Evolutionary conservation across 2,888 invertebrate genomes (phyloP).

Genomic region (Xanthorhoe designata): DNA sequence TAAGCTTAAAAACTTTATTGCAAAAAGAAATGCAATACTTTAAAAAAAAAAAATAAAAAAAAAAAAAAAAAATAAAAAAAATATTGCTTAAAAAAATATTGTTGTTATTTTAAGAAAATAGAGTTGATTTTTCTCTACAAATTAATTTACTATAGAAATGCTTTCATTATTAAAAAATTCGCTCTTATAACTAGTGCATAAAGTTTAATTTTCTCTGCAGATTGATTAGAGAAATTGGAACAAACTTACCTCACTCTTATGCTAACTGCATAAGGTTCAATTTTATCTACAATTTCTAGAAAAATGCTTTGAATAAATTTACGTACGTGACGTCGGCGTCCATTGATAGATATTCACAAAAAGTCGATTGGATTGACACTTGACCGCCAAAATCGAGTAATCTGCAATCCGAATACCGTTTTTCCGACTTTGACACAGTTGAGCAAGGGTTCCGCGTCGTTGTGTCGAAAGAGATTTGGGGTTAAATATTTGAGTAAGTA

Average conservation of each 20-base stretch:
- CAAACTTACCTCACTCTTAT: no score
- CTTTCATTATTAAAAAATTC: no score
- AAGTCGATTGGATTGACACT: conserved; percentile 61
- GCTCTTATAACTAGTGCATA: conserved; percentile 30
- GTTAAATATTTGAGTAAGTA: neutral
- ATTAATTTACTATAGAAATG: no score
- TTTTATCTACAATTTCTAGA: no score
- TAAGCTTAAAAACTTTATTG: no score
- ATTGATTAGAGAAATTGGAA: neutral
- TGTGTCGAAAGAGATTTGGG: neutral
- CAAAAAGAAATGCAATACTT: no score
- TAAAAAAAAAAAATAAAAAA: no score
- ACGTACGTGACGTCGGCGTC: conserved; percentile 63
- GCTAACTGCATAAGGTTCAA: no score
- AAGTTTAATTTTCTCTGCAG: conserved; percentile 27
- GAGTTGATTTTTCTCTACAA: no score
- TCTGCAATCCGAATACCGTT: conserved; percentile 41
- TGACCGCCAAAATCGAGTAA: conserved; percentile 49
- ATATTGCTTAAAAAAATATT: conserved; percentile 3
- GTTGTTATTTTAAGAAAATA: neutral
- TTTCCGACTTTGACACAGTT: conserved; percentile 55
- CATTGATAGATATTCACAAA: conserved; percentile 59
- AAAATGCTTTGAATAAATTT: conserved; percentile 50
- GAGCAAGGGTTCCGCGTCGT: conserved; percentile 30
- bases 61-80: no score